Conservation (phyloP, 2,888 invertebrate genomes). For the Heliothis peltigera region DNA sequence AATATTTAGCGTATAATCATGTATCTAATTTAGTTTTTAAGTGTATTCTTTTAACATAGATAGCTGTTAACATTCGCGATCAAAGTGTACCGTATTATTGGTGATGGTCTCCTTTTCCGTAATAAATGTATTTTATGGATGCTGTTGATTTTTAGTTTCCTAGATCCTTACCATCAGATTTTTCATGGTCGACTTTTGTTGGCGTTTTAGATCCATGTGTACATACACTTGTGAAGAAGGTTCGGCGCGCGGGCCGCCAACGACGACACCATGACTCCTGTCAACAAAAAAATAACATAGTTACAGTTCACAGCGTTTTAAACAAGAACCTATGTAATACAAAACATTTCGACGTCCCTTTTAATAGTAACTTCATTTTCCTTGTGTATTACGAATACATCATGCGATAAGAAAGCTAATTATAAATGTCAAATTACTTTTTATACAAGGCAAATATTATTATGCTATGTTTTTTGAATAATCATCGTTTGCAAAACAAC, state of each 20-base stretch:
- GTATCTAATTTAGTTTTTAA: constrained; percentile 72
- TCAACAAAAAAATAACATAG: constrained; percentile 62
- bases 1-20: constrained; percentile 75
- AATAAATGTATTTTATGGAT: constrained; percentile 79
- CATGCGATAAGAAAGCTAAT: no score
- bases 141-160: constrained; percentile 55
- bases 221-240: constrained; percentile 83
- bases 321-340: no score
- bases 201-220: constrained; percentile 83
- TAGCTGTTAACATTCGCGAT: constrained; percentile 70
- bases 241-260: constrained; percentile 88
- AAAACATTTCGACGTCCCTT: neutral
- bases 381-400: neutral
- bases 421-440: no score
- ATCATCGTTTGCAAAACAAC: constrained; percentile 2
- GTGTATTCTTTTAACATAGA: constrained; percentile 62
- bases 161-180: constrained; percentile 83
- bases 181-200: constrained; percentile 82
- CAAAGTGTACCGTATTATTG: constrained; percentile 79
- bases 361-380: neutral
- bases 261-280: constrained; percentile 92
- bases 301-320: neutral
- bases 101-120: constrained; percentile 86
- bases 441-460: no score
- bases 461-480: neutral